Conservation (phyloP, 2,888 invertebrate genomes). For the Melolontha melolontha region DNA sequence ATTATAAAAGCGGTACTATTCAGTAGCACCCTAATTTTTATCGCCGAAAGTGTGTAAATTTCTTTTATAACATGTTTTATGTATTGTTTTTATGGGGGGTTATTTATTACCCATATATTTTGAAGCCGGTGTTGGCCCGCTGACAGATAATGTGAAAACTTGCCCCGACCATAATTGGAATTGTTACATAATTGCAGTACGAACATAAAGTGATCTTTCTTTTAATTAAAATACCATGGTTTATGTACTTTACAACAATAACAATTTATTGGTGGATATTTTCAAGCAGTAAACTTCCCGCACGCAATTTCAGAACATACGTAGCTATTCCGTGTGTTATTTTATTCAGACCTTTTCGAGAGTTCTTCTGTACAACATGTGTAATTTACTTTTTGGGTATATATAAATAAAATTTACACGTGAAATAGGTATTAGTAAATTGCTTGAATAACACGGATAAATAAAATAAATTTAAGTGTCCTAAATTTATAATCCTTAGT, state of each 20-base stretch:
- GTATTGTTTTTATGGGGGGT: conserved; percentile 13
- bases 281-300: neutral
- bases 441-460: too few species aligned
- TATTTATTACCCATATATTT: conserved; percentile 29
- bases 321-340: neutral
- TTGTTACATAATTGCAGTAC: conserved; percentile 22
- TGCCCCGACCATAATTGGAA: conserved; percentile 22
- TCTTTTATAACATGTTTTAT: conserved; percentile 28
- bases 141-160: conserved; percentile 25
- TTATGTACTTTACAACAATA: conserved; percentile 18
- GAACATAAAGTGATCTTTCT: conserved; percentile 23
- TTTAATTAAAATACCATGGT: conserved; percentile 29
- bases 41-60: conserved; percentile 25
- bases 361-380: neutral
- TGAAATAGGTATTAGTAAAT: too few species aligned
- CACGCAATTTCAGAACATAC: conserved; percentile 5
- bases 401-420: neutral
- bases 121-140: neutral
- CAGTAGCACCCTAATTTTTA: conserved; percentile 6
- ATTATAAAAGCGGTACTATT: neutral
- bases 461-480: too few species aligned
- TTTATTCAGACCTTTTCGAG: conserved; percentile 4
- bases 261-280: conserved; percentile 12
- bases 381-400: neutral
- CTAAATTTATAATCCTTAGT: too few species aligned